phyloP scores from a whole-genome alignment of 92 coral and sea anemone species.

The Heliopora coerulea region DNA sequence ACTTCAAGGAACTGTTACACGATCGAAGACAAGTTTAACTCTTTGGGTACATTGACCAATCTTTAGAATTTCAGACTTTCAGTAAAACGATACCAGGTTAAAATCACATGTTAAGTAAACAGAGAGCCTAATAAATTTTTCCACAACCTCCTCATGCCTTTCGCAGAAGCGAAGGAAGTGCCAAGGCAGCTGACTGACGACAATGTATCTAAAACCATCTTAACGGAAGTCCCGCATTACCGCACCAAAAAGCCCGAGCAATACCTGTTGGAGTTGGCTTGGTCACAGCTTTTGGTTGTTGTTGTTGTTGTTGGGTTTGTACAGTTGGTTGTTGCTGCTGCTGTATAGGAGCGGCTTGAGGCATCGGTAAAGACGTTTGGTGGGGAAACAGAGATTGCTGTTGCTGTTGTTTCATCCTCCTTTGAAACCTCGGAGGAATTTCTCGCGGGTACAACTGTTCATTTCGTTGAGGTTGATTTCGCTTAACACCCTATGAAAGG shows the following conservation, averaged over 20 bases:
- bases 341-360: background rate
- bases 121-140: no score
- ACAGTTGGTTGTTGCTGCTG: conserved; percentile 64
- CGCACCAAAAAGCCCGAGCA: no score
- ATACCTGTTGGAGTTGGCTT: conserved; percentile 14
- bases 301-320: conserved; percentile 63
- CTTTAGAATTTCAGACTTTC: no score
- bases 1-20: background rate
- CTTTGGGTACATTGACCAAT: no score
- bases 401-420: conserved; percentile 81
- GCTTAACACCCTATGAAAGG: conserved; percentile 45
- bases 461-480: conserved; percentile 80
- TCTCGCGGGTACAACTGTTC: conserved; percentile 96
- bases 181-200: no score
- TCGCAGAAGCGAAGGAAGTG: no score
- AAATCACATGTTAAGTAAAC: no score
- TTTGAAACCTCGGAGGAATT: conserved; percentile 94
- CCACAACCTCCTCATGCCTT: no score
- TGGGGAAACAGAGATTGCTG: conserved; percentile 59
- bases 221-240: no score
- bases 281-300: conserved; percentile 3
- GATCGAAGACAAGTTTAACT: no score
- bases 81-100: no score
- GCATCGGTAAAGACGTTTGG: conserved; percentile 49
- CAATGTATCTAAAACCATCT: no score